Evolutionary conservation across 2,113 vertebrate genomes (phyloP), one percentile per base, ranked within the genome.

Genomic region (Passer domesticus): DNA sequence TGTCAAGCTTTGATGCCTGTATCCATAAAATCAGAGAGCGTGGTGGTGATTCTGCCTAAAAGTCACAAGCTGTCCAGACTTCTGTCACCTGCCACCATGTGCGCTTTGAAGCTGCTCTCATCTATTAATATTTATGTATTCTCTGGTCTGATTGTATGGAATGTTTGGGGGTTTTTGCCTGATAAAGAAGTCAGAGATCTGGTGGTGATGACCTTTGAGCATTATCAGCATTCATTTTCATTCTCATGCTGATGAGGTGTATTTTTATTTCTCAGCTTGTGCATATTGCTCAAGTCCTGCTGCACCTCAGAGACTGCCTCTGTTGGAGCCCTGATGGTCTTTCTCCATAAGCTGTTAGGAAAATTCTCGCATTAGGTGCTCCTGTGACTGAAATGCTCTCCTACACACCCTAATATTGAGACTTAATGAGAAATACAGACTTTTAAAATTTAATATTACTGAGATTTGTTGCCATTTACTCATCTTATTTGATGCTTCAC

Each of bases 101-200:
- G 46, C 47, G 47, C 37, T 84, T 83, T 25, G 52, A 96, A 80
- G 58, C 56, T 37, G 49, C 70, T 95, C 62, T 93, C 41, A 41
- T 69, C 92, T 95, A 98, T 98, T 95, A 97, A 97, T 98, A 98
- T 98, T 97, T 95, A 98, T 97, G 81, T 55, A 58, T 81, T 73
- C 37, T 77, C 49, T 62, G 79, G 41, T 58, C 55, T 47, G 58
- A 75, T 77, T 85, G 31, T 86, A 41, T 21, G 14, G 89, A 93
- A 96, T 2, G 11, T 52, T 79, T 24, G 78, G 52, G 18, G 0
- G 9, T 91, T 85, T 73, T 75, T 63, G 50, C 11, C 83, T 85
- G 69, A 91, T 77, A 94, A 95, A 92, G 78, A 96, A 97, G 92
- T 41, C 75, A 79, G 76, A 88, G 94, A 97, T 97, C 53, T 95